phyloP scores from a whole-genome alignment of 2,113 vertebrate species.

The Xenus cinereus region DNA sequence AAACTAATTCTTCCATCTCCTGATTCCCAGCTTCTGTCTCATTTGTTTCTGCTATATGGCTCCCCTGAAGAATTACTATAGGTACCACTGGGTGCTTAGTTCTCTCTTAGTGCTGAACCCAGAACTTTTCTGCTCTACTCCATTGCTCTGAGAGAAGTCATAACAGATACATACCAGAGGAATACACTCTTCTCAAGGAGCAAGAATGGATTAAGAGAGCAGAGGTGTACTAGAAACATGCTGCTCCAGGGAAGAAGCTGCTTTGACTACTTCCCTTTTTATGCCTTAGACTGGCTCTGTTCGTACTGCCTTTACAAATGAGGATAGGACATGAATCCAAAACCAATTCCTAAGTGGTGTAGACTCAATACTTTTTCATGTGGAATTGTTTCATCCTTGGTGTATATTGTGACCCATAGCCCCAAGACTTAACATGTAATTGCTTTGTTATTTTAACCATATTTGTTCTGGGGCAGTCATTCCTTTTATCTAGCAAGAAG shows the following conservation, averaged over 20 bases:
- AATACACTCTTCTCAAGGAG: neutral
- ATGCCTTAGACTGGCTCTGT: neutral
- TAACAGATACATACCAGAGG: neutral
- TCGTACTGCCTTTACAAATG: neutral
- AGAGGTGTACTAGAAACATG: neutral
- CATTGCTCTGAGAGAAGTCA: neutral
- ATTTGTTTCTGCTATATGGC: neutral
- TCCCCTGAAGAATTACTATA: neutral
- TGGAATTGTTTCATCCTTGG: neutral
- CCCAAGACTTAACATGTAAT: neutral
- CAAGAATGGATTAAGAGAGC: neutral
- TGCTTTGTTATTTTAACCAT: neutral
- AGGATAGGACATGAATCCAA: neutral
- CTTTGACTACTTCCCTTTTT: neutral
- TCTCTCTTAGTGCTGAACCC: neutral
- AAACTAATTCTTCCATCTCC: neutral
- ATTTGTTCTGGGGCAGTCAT: neutral
- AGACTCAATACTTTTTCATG: neutral
- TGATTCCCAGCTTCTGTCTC: neutral
- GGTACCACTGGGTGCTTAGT: neutral
- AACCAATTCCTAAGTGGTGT: neutral
- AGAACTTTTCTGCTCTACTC: neutral
- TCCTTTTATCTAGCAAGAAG: neutral
- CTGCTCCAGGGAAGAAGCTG: neutral
- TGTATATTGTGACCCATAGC: neutral